Percentiles rank a stretch among this genome's conserved stretches.
Conservation (phyloP, 2,888 invertebrate genomes). For the Leptopterna dolabrata region DNA sequence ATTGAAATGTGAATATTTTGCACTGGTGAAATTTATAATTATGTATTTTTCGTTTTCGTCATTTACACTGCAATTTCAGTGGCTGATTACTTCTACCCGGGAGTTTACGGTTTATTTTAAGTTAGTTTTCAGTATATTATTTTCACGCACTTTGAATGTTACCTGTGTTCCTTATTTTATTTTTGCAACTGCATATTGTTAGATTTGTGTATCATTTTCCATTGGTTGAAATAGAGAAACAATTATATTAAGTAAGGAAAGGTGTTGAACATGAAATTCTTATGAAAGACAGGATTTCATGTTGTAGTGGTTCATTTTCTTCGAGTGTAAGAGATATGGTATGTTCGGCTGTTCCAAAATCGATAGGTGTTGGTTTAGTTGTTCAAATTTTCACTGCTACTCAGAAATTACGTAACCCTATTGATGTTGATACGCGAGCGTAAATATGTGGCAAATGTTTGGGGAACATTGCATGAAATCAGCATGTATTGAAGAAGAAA, state of each 20-base stretch:
- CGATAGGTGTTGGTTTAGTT: not conserved
- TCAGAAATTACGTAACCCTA: no score
- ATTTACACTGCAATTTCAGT: not conserved
- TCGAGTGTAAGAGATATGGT: not conserved
- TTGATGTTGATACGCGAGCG: no score
- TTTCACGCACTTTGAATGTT: constrained; percentile 39
- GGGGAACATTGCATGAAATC: no score
- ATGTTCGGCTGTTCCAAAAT: not conserved
- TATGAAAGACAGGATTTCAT: no score
- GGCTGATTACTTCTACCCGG: not conserved
- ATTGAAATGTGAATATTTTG: not conserved
- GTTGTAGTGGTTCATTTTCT: not conserved
- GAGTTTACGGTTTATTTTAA: not conserved
- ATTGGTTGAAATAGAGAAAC: not conserved
- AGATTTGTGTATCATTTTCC: not conserved
- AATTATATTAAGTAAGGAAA: not conserved
- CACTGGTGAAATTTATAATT: not conserved
- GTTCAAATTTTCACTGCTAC: no score
- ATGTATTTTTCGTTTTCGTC: not conserved
- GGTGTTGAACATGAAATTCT: no score
- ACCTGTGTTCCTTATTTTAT: constrained; percentile 37
- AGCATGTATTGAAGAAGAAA: no score
- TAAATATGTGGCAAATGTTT: no score
- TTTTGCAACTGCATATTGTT: constrained; percentile 2
- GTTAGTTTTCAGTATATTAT: not conserved